Conservation (phyloP, 1,140 invertebrate species). For the Lepidurus arcticus region DNA sequence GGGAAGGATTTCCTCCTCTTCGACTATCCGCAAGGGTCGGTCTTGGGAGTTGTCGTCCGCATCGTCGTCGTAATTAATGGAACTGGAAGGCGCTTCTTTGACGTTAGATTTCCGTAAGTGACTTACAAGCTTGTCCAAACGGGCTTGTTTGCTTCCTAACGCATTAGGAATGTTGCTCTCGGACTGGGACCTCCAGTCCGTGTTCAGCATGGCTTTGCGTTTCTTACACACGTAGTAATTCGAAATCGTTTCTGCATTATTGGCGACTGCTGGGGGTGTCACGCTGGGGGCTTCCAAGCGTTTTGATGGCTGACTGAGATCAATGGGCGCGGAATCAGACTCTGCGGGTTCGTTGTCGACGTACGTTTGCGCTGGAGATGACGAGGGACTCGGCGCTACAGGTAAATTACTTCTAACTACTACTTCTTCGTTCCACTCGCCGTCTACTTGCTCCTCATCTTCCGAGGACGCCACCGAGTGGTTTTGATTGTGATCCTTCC, state of each 20-base stretch:
- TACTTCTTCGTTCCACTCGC: not conserved
- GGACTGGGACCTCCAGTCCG: not conserved
- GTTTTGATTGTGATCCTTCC: not conserved
- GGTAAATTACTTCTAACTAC: not conserved
- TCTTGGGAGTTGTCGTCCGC: not conserved
- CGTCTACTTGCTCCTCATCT: not conserved
- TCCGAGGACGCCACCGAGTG: not conserved
- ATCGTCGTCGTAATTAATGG: not conserved
- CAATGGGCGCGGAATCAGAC: not conserved
- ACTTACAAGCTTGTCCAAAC: not conserved
- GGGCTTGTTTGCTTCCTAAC: conserved; percentile 11
- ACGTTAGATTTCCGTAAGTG: conserved; percentile 7
- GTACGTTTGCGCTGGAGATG: too few relatives aligned
- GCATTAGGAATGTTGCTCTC: conserved; percentile 10
- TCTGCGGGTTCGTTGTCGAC: not conserved
- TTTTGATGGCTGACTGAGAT: not conserved
- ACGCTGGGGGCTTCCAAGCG: not conserved
- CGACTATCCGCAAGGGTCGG: conserved; percentile 1
- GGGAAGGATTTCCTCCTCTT: not conserved
- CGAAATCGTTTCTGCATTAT: not conserved
- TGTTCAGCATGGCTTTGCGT: conserved; percentile 2
- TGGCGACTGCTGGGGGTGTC: not conserved
- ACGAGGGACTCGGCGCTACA: not conserved
- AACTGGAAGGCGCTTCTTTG: not conserved
- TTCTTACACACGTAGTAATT: not conserved